Conservation (phyloP, 1,140 invertebrate species). For the Philaenus spumarius region DNA sequence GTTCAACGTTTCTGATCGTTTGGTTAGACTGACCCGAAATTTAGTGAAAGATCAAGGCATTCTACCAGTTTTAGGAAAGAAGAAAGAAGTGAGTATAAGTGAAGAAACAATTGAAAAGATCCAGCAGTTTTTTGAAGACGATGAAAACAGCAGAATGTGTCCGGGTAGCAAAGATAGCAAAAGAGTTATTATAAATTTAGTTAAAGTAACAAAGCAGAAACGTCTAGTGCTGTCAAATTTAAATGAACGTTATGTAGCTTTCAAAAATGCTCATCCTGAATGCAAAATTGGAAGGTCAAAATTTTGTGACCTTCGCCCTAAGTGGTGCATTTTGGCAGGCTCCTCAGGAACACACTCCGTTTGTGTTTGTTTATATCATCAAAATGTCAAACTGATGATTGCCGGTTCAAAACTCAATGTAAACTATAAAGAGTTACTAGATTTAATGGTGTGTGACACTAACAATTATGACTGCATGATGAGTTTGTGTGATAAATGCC, state of each 20-base stretch:
- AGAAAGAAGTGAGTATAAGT: constrained; percentile 3
- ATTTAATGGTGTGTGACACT: constrained; percentile 9
- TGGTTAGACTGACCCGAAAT: constrained; percentile 9
- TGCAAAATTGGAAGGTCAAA: constrained; percentile 13
- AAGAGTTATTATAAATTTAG: background rate
- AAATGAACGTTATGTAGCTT: constrained; percentile 8
- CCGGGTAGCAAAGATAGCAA: constrained; percentile 8
- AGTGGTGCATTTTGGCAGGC: constrained; percentile 20
- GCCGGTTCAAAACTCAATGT: too few relatives aligned
- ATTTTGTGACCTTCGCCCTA: constrained; percentile 15
- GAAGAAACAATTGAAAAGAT: constrained; percentile 10
- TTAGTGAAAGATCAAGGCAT: constrained; percentile 20
- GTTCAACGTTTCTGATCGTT: constrained; percentile 14
- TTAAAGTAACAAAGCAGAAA: constrained; percentile 15
- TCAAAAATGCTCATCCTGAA: constrained; percentile 16
- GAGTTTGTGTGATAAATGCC: constrained; percentile 5
- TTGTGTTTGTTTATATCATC: constrained; percentile 19
- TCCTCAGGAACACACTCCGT: background rate
- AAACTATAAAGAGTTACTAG: too few relatives aligned
- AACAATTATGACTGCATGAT: constrained; percentile 14
- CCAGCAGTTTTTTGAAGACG: constrained; percentile 9
- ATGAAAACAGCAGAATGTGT: constrained; percentile 13
- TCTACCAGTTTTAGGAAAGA: constrained; percentile 3
- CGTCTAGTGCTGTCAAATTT: constrained; percentile 11
- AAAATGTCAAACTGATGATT: constrained; percentile 20